Base-by-base conservation (phyloP, 2,113 vertebrate species). In the Hiodon alosoides region DNA sequence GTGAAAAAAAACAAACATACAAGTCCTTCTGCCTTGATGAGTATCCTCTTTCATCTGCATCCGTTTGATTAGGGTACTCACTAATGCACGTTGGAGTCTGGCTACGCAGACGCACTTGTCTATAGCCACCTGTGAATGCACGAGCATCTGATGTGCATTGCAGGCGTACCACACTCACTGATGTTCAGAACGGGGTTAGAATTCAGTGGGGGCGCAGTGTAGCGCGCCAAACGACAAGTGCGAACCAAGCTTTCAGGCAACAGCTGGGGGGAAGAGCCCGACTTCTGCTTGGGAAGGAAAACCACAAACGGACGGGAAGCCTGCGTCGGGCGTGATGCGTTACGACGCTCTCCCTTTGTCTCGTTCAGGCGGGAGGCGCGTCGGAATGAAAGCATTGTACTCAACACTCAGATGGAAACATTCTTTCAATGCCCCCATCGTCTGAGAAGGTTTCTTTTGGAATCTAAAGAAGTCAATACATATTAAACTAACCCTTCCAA, bases 401-500 rank as follows among this genome's bases (percentile, higher is more conserved):
- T 31, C 31, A 31, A 31, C 31, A 31, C 31, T 31, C 31, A 31
- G 31, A 31, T 31, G 31, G 31, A 31, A 31, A 31, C 31, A 31
- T 31, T 31, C 31, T 31, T 31, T 2, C 31, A 31, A 31, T 31
- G 31, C 31, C 31, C 31, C 31, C 31, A 31, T 31, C 31, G 31
- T 31, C 31, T 31, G 31, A 31, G 31, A 31, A 31, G 31, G 31
- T 31, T 31, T 31, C 31, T 31, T 31, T 31, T 31, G 31, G 57
- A 55, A 60, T 48, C 14, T 71, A 5, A 71, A 46, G 31, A 57
- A 47, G 3, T 58, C 14, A 59, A 14, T 14, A 59, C 57, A 14
- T 73, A 74, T 81, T 71, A 72, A 78, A 78, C 66, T 46, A 59
- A 50, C 47, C 47, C 71, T 60, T 31, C 54, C 69, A 55, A 73